phyloP scores from a whole-genome alignment of 2,113 vertebrate species.

The Baryphthengus martii region DNA sequence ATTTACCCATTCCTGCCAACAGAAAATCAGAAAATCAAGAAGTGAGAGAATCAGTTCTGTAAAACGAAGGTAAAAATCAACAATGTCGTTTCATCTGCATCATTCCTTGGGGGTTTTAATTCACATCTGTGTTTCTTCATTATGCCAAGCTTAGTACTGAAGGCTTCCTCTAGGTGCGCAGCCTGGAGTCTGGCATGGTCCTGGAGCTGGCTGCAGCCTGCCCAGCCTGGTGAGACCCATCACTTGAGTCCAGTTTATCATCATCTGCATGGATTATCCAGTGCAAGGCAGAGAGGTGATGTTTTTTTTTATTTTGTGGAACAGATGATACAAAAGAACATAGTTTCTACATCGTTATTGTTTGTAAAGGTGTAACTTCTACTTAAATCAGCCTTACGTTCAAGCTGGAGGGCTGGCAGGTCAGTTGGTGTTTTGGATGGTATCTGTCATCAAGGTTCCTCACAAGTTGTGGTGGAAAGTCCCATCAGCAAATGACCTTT shows the following conservation, averaged over 20 bases:
- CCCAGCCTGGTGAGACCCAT: neutral
- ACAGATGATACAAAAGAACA: neutral
- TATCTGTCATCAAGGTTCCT: neutral
- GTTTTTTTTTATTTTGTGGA: neutral
- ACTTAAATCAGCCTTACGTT: neutral
- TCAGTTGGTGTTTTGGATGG: neutral
- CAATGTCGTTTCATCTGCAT: neutral
- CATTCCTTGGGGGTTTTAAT: neutral
- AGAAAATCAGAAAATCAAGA: neutral
- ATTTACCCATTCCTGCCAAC: neutral
- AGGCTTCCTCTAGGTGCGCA: neutral
- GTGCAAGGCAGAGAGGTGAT: neutral
- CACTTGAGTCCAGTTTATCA: accelerated
- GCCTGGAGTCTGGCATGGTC: neutral
- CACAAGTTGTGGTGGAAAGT: neutral
- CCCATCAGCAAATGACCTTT: neutral
- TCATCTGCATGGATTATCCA: neutral
- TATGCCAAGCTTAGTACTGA: neutral
- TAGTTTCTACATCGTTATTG: accelerated
- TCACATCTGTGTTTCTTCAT: neutral
- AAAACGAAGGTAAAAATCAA: constrained; percentile 5
- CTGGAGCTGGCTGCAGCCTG: neutral
- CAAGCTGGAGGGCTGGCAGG: neutral
- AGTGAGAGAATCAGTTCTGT: neutral
- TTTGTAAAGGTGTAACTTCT: neutral